phyloP scores from a whole-genome alignment of 2,113 vertebrate species.

The Paracanthobrama guichenoti region DNA sequence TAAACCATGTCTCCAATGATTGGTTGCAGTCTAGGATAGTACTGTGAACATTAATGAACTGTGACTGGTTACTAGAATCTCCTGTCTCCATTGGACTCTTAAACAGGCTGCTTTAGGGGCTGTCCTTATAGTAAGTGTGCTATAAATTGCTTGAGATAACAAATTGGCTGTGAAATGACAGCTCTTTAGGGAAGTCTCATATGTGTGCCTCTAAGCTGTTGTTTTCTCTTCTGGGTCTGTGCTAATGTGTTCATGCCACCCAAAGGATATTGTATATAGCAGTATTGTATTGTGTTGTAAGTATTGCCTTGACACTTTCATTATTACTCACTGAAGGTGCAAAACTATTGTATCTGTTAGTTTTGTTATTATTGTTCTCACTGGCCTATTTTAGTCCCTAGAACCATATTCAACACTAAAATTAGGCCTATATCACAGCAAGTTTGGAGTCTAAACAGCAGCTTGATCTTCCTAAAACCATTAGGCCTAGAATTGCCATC shows the following conservation, averaged over 20 bases:
- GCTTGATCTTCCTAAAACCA: not conserved
- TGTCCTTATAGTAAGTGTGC: not conserved
- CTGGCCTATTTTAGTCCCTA: not conserved
- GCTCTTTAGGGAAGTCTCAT: not conserved
- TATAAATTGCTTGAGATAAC: not conserved
- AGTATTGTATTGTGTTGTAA: constrained; percentile 6
- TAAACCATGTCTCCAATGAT: not conserved
- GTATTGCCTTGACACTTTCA: not conserved
- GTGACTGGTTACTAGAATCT: not conserved
- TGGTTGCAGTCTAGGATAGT: not conserved
- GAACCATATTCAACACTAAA: not conserved
- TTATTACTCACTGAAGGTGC: not conserved
- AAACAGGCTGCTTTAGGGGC: not conserved
- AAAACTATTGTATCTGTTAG: not conserved
- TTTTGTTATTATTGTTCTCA: not conserved
- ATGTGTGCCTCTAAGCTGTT: constrained; percentile 21
- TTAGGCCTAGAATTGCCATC: not conserved
- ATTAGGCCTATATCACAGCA: not conserved
- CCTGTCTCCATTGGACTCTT: not conserved
- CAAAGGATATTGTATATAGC: constrained; percentile 20
- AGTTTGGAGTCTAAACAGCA: not conserved
- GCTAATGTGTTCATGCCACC: not conserved
- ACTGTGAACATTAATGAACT: not conserved
- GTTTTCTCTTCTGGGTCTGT: constrained; percentile 21
- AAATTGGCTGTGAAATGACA: not conserved